Evolutionary conservation across 1,140 invertebrate genomes (phyloP).

Genomic region (Mercenaria mercenaria): DNA sequence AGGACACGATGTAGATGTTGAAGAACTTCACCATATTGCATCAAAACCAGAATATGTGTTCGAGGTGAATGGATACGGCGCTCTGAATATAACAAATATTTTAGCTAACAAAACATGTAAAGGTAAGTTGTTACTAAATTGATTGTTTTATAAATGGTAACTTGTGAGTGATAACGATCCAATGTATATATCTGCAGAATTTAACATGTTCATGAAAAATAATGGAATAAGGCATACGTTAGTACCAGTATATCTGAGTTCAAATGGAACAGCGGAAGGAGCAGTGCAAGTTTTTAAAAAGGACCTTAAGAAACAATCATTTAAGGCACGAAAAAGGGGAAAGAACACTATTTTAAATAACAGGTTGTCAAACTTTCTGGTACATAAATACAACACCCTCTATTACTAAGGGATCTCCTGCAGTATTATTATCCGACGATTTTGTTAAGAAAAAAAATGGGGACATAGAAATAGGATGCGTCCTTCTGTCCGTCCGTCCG

Average conservation of each 20-base stretch:
- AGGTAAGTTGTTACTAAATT: no score
- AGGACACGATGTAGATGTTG: slow-evolving; percentile 2
- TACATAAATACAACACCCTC: slow-evolving; percentile 66
- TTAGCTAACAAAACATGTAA: slow-evolving; percentile 21
- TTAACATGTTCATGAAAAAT: no score
- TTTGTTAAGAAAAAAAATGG: no score
- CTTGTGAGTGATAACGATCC: slow-evolving; percentile 84
- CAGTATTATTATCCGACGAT: slow-evolving; percentile 63
- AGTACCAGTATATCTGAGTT: slow-evolving; percentile 27
- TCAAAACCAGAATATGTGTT: background rate
- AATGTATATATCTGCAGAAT: slow-evolving; percentile 80
- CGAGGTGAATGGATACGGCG: slow-evolving; percentile 10
- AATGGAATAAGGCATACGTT: no score
- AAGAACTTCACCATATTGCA: background rate
- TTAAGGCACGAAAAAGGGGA: no score
- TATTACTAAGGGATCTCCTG: no score
- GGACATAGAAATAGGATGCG: no score
- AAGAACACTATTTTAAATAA: background rate
- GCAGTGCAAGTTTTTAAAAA: no score
- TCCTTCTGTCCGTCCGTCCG: no score
- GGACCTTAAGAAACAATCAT: no score
- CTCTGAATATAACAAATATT: background rate
- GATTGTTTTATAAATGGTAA: no score
- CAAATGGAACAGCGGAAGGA: slow-evolving; percentile 68
- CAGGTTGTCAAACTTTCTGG: background rate